Percentiles rank a stretch among this genome's conserved stretches.
These are phyloP conservation scores for Gracilinanus agilis DNA, from an alignment of 2,113 vertebrate genomes.

Conservation along the genomic window DNA sequence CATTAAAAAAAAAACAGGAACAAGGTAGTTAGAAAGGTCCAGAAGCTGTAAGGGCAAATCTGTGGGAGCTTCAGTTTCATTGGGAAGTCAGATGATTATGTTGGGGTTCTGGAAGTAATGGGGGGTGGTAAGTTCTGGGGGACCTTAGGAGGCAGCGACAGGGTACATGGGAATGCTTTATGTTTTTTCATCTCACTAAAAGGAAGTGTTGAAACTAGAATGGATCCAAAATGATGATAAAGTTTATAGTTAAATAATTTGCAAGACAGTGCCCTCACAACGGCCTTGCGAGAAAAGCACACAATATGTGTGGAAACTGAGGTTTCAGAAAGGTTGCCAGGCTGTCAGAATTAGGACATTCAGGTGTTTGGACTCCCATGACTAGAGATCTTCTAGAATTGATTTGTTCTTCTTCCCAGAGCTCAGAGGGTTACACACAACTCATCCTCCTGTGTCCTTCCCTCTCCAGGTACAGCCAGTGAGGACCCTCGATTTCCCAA, in stretches of 20 bases:
- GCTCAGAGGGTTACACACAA: background rate
- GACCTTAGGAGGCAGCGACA: background rate
- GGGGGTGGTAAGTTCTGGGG: background rate
- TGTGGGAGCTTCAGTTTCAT: too few relatives aligned
- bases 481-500: constrained; percentile 97
- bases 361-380: background rate
- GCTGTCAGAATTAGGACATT: background rate
- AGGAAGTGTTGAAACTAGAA: background rate
- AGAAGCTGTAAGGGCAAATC: background rate
- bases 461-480: constrained; percentile 86
- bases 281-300: too few relatives aligned
- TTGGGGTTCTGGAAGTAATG: too few relatives aligned
- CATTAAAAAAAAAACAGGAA: background rate
- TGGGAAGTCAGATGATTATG: too few relatives aligned
- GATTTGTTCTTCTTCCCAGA: background rate
- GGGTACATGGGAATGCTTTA: background rate
- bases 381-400: too few relatives aligned
- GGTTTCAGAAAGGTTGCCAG: background rate
- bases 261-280: background rate
- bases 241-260: background rate
- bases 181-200: background rate
- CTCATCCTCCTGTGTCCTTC: background rate
- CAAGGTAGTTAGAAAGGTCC: background rate
- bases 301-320: background rate
- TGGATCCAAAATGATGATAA: background rate